Evolutionary conservation across 2,888 invertebrate genomes (phyloP).

Genomic region (Drosophila macrospina): DNA sequence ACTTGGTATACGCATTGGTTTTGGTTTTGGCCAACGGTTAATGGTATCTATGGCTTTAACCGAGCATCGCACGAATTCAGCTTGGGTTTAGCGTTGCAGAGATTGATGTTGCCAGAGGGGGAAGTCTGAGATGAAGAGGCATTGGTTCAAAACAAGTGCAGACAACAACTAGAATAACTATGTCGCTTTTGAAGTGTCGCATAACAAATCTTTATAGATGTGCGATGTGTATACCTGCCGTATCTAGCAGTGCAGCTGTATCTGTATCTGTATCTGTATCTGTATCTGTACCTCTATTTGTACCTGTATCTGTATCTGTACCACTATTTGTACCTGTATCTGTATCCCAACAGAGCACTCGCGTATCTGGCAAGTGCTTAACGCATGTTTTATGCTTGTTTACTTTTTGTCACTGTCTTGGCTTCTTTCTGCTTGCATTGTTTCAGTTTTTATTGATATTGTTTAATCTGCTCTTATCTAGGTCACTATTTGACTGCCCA

Average conservation of each 20-base stretch:
- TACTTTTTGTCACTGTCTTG: slow-evolving; percentile 40
- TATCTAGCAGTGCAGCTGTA: not conserved
- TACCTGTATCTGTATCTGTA: not conserved
- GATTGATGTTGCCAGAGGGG: slow-evolving; percentile 2
- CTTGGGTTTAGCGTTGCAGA: not conserved
- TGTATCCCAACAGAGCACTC: too few relatives aligned
- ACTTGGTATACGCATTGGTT: slow-evolving; percentile 6
- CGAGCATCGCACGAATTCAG: slow-evolving; percentile 14
- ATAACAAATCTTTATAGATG: slow-evolving; percentile 30
- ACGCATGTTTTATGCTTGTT: slow-evolving; percentile 49
- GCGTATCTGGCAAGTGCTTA: slow-evolving; percentile 43
- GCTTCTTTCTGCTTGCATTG: slow-evolving; percentile 39
- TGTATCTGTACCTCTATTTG: too few relatives aligned
- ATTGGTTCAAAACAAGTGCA: slow-evolving; percentile 14
- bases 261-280: slow-evolving; percentile 11
- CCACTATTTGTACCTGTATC: slow-evolving; percentile 8
- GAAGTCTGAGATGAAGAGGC: not conserved
- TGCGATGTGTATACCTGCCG: slow-evolving; percentile 12
- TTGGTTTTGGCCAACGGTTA: slow-evolving; percentile 18
- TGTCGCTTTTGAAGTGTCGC: slow-evolving; percentile 25
- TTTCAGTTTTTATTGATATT: slow-evolving; percentile 44
- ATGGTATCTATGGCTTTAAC: slow-evolving; percentile 14
- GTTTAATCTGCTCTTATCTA: slow-evolving; percentile 64
- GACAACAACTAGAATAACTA: slow-evolving; percentile 6
- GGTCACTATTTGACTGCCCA: slow-evolving; percentile 69